These are phyloP conservation scores for Lithobates pipiens DNA, from an alignment of 2,797 vertebrate genomes.

Conservation along the genomic window DNA sequence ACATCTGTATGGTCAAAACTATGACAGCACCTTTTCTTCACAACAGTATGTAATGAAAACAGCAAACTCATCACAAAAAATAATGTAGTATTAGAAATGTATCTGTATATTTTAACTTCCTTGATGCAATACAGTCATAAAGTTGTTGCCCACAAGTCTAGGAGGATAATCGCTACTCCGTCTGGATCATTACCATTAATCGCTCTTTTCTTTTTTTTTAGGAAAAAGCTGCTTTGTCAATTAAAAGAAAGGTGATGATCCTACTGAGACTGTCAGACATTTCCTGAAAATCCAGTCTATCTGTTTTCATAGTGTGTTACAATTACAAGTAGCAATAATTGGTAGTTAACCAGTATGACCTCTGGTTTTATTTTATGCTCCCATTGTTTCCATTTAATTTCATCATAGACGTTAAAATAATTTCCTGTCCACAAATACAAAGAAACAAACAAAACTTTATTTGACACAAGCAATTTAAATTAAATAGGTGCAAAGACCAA, in stretches of 20 bases:
- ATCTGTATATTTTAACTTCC: background rate
- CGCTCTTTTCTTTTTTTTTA: conserved; percentile 6
- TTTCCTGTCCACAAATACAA: conserved; percentile 20
- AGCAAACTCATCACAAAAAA: background rate
- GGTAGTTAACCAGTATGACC: conserved; percentile 41
- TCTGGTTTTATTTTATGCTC: conserved; percentile 30
- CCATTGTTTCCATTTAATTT: conserved; percentile 22
- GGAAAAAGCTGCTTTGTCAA: conserved; percentile 39
- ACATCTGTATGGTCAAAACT: too few species aligned
- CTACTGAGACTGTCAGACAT: conserved; percentile 32
- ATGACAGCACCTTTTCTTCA: too few species aligned
- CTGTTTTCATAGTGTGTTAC: conserved; percentile 36
- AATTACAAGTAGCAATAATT: conserved; percentile 32
- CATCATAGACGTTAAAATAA: conserved; percentile 18
- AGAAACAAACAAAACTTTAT: conserved; percentile 40
- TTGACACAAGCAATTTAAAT: conserved; percentile 46
- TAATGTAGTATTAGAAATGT: too few species aligned
- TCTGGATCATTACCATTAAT: conserved; percentile 26
- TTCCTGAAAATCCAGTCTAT: conserved; percentile 28
- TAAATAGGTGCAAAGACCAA: conserved; percentile 44
- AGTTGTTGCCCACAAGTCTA: conserved; percentile 23
- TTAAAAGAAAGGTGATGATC: conserved; percentile 45
- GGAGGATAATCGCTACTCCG: background rate
- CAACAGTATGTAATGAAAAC: background rate
- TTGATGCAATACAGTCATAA: conserved; percentile 16